Evolutionary conservation across 2,797 vertebrate genomes (phyloP).

Genomic region (Notoglanidium macrostoma): DNA sequence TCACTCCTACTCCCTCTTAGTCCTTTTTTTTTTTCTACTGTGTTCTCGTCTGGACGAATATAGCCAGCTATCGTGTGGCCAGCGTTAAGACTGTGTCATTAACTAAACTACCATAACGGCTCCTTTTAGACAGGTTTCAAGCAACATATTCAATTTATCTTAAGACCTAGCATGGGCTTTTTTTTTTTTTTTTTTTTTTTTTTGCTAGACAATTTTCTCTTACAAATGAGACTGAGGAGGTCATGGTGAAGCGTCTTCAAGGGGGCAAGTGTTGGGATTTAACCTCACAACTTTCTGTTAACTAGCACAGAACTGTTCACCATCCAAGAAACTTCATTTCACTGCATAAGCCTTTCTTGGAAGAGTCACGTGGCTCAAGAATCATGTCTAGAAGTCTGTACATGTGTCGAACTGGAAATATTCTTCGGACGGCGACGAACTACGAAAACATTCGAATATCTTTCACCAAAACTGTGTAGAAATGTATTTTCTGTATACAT

Average conservation of each 20-base stretch:
- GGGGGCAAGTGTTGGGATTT: not conserved
- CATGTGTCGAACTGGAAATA: not conserved
- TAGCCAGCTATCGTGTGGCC: constrained; percentile 37
- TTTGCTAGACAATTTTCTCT: not conserved
- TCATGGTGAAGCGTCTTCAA: not conserved
- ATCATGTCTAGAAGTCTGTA: not conserved
- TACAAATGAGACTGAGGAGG: not conserved
- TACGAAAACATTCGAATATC: no score
- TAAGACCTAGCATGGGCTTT: not conserved
- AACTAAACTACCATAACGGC: not conserved
- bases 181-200: not conserved
- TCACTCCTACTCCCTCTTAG: constrained; percentile 3
- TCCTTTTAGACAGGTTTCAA: not conserved
- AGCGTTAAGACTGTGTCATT: not conserved
- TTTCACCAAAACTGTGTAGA: not conserved
- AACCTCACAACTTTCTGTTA: not conserved
- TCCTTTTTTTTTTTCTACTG: not conserved
- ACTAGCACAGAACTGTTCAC: not conserved
- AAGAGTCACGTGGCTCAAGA: not conserved
- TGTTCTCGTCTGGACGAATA: constrained; percentile 39
- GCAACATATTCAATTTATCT: not conserved
- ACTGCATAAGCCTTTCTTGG: not conserved
- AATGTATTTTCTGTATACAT: not conserved
- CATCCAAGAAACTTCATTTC: not conserved
- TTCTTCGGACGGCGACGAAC: not conserved